Percentiles rank a stretch among this genome's conserved stretches.
Conservation (phyloP, 2,113 vertebrate species). For the Emydura subglobosa region DNA sequence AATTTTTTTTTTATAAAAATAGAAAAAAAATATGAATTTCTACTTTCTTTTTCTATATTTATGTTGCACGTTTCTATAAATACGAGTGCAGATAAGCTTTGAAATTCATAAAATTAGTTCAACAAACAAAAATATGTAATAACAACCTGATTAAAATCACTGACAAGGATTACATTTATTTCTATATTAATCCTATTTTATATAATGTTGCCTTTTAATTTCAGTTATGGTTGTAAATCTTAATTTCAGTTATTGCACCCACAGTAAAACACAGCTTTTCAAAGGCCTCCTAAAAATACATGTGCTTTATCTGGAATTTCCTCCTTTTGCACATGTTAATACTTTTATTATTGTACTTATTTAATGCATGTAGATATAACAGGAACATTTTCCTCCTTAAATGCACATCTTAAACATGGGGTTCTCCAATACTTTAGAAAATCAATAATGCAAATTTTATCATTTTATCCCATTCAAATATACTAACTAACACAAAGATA, state of each 20-base stretch:
- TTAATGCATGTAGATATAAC: accelerated
- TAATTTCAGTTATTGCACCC: no score
- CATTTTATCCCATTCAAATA: no score
- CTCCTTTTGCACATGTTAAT: neutral
- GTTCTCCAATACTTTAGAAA: neutral
- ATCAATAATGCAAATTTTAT: no score
- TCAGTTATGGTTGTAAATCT: no score
- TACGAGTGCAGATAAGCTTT: neutral
- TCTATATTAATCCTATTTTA: no score
- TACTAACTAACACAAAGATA: no score
- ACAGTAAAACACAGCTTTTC: no score
- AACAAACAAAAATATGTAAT: neutral
- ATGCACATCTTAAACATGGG: neutral
- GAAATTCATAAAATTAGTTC: neutral
- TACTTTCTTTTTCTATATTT: neutral
- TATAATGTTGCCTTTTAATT: no score
- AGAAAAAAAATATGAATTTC: accelerated
- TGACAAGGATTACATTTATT: no score
- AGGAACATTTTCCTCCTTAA: neutral
- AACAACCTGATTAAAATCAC: neutral
- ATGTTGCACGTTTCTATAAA: neutral
- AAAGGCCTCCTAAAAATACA: no score
- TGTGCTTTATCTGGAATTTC: neutral
- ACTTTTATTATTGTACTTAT: accelerated
- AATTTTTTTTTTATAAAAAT: neutral